Percentiles rank a stretch among this genome's conserved stretches.
phyloP scores from a whole-genome alignment of 1,140 invertebrate genomes.

The Brachionus sp. region DNA sequence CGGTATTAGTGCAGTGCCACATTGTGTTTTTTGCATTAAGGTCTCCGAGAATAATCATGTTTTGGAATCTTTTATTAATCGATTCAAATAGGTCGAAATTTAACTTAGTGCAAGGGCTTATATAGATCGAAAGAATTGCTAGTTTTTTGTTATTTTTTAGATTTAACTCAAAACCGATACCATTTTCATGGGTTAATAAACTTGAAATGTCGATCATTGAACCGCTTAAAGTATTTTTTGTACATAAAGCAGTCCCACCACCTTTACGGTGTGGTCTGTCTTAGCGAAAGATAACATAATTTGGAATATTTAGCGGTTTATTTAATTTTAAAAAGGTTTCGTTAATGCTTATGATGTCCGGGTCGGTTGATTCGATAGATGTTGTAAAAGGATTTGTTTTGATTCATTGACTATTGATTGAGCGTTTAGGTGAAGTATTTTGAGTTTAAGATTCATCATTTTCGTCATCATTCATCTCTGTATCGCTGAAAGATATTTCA shows the following conservation, averaged over 20 bases:
- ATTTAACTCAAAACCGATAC: background rate
- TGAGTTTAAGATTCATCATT: background rate
- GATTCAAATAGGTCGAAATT: background rate
- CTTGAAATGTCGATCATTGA: background rate
- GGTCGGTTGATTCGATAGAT: background rate
- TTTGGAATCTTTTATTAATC: background rate
- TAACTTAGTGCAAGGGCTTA: background rate
- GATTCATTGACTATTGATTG: background rate
- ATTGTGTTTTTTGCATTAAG: background rate
- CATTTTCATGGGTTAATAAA: background rate
- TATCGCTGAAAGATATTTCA: background rate
- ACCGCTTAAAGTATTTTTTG: background rate
- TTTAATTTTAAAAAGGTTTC: background rate
- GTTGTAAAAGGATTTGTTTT: background rate
- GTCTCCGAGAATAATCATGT: background rate
- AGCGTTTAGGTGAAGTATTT: background rate
- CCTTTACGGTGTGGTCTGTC: background rate
- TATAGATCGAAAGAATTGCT: background rate
- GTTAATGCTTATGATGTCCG: background rate
- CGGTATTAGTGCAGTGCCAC: too few relatives aligned
- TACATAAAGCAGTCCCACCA: background rate
- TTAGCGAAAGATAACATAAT: background rate
- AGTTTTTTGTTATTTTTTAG: constrained; percentile 1
- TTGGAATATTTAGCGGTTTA: background rate
- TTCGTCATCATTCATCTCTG: background rate